phyloP scores from a whole-genome alignment of 1,140 invertebrate species.

The Anastrepha obliqua region DNA sequence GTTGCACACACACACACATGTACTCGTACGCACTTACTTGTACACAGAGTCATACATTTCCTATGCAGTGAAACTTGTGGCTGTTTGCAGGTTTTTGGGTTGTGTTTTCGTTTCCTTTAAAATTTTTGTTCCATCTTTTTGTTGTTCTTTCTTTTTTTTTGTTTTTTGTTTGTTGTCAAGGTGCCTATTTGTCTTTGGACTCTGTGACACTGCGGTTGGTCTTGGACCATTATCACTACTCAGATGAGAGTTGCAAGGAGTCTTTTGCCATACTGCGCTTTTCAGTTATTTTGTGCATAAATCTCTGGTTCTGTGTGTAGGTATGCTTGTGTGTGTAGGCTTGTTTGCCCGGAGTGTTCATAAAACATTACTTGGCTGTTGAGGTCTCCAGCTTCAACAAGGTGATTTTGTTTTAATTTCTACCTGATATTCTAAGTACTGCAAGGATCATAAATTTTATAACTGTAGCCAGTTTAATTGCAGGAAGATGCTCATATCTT shows the following conservation, averaged over 20 bases:
- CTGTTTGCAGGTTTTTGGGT: neutral
- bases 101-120: neutral
- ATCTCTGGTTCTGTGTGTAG: neutral
- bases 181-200: constrained; percentile 7
- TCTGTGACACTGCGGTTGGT: constrained; percentile 33
- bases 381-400: neutral
- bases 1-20: neutral
- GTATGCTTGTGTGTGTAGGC: neutral
- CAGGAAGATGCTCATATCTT: too few relatives aligned
- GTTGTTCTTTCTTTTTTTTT: neutral
- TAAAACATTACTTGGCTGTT: constrained; percentile 21
- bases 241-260: neutral
- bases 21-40: neutral
- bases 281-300: neutral
- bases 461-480: too few relatives aligned
- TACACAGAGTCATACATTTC: neutral
- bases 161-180: neutral
- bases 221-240: neutral
- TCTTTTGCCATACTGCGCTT: neutral
- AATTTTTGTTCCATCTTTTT: too few relatives aligned
- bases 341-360: neutral
- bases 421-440: neutral
- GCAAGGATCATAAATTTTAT: too few relatives aligned
- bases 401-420: constrained; percentile 9
- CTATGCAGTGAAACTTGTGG: neutral